Base-by-base conservation (phyloP, 2,797 vertebrate species). In the Clarias laeviceps region DNA sequence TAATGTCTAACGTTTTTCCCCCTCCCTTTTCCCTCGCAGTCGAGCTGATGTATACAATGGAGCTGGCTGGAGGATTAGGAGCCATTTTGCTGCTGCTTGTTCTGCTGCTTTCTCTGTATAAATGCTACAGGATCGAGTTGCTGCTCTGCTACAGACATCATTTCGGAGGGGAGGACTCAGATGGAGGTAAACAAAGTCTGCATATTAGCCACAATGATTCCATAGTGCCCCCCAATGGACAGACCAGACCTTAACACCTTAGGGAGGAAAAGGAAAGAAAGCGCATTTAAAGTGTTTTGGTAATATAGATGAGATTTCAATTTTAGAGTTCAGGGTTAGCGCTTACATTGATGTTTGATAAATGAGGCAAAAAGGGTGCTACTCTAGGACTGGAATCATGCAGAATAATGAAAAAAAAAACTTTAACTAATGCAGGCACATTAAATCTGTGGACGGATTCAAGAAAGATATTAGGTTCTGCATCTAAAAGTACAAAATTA, bases 41-140 rank as follows among this genome's bases (percentile, higher is more conserved):
- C 97, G 98, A 99, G 93, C 95, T 99, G 91, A 98, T 99, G 97
- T 99, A 99, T 94, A 99, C 97, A 11, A 96, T 99, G 92, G 98
- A 99, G 93, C 96, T 99, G 94, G 97, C 97, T 91, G 98, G 97
- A 88, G 98, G 97, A 4, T 97, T 99, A 89, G 98, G 98, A 91
- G 97, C 97, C 86, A 99, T 99, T 94, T 95, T 99, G 88, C 94
- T 99, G 93, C 95, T 99, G 84, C 97, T 99, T 73, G 95, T 97
- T 94, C 97, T 97, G 90, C 95, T 99, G 94, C 97, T 99, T 91
- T 97, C 97, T 91, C 92, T 99, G 92, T 99, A 98, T 95, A 98
- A 98, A 92, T 99, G 98, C 93, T 99, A 99, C 95, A 98, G 97
- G 94, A 98, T 99, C 86, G 98, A 99, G 94, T 95, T 99, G 90